phyloP scores from a whole-genome alignment of 2,797 vertebrate genomes.

The Podarcis siculus region DNA sequence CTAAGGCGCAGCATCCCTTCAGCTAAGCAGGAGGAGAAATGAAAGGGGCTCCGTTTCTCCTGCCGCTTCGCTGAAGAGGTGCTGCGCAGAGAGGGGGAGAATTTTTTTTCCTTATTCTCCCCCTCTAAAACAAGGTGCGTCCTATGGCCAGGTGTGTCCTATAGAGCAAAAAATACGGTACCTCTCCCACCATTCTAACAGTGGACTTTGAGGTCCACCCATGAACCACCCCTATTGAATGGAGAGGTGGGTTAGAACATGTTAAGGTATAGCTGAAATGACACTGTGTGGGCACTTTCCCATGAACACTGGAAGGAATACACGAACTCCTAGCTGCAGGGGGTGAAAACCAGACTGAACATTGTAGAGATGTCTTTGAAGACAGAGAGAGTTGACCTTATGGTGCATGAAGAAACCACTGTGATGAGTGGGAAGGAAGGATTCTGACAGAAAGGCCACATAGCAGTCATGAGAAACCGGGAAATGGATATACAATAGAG shows the following conservation, averaged over 20 bases:
- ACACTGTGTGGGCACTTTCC: neutral
- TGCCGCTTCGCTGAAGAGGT: no score
- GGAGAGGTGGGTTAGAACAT: neutral
- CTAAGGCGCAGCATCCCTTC: no score
- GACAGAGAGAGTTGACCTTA: neutral
- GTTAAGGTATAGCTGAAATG: neutral
- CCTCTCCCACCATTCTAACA: neutral
- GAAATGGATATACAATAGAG: neutral
- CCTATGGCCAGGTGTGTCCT: no score
- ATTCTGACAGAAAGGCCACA: neutral
- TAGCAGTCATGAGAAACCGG: neutral
- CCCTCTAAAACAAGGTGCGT: no score
- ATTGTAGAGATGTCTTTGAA: neutral
- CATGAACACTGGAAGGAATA: neutral
- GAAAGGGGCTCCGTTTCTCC: no score
- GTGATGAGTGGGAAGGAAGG: neutral
- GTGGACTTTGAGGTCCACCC: neutral
- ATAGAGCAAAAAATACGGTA: no score
- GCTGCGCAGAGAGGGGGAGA: no score
- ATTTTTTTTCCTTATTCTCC: no score
- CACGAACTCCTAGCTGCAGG: neutral
- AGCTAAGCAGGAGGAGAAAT: no score
- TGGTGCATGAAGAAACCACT: neutral
- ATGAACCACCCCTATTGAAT: neutral
- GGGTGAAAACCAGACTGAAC: neutral